Evolutionary conservation across 2,113 vertebrate genomes (phyloP), one percentile per base, ranked within the genome.

Genomic region (Hyaena hyaena): DNA sequence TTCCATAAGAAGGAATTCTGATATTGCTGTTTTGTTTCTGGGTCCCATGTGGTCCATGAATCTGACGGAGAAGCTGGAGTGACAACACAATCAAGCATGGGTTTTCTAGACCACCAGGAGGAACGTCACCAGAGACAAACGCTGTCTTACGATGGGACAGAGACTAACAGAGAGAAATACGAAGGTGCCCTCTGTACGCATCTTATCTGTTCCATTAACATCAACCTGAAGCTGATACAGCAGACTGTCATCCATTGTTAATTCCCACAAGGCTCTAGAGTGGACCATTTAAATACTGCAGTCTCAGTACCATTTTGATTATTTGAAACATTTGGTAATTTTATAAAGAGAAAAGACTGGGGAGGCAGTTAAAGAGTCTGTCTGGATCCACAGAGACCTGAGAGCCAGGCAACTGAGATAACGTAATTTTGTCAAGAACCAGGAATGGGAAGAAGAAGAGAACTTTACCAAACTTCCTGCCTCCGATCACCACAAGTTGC

Each of bases 1-100:
- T 79, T 61, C 89, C 65, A 95, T 28, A 1, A 97, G 79, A 23
- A 96, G 50, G 33, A 96, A 97, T 68, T 85, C 65, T 24, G 71
- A 43, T 33, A 31, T 11, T 15, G 6, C 0, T 48, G 93, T 68
- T 21, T 55, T 26, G 12, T 97, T 97, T 48, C 35, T 21, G 23
- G 45, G 16, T 55, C 48, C 63, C 93, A 97, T 80, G 50, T 26
- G 35, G 53, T 26, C 31, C 2, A 87, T 50, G 28, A 26, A 35
- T 53, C 88, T 80, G 73, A 8, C 1, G 4, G 14, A 17, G 53
- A 39, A 92, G 26, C 55, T 14, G 19, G 10, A 83, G 3, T 17
- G 63, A 84, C 0, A n/a, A 17, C 15, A 65, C 14, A 43, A 31
- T 45, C 82, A 43, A 45, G 7, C 21, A n/a, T 26, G 12, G 53